Percentiles rank a stretch among this genome's conserved stretches.
phyloP scores from a whole-genome alignment of 2,888 invertebrate species.

The Noctua fimbriata region DNA sequence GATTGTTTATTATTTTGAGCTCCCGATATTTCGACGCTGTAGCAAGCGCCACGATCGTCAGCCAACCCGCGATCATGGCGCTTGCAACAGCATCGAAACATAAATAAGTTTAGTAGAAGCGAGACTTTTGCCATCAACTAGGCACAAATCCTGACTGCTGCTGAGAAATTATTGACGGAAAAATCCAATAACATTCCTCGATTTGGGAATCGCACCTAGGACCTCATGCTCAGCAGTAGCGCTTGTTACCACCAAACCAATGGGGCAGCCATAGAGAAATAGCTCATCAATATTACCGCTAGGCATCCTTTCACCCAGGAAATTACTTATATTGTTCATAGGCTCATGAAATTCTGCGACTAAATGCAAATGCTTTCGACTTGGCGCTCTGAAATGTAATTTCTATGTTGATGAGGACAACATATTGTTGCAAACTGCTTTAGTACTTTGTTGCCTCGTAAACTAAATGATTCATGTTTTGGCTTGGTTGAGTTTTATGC shows the following conservation, averaged over 20 bases:
- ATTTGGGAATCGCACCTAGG: neutral
- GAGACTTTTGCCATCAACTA: neutral
- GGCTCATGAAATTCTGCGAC: slow-evolving; percentile 30
- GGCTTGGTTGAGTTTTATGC: neutral
- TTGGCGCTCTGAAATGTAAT: slow-evolving; percentile 40
- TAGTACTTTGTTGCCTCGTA: slow-evolving; percentile 3
- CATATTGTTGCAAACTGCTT: slow-evolving; percentile 23
- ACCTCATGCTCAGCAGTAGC: neutral
- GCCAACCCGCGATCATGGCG: no score
- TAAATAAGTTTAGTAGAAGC: no score
- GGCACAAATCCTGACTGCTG: neutral
- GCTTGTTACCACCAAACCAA: neutral
- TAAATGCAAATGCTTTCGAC: slow-evolving; percentile 41
- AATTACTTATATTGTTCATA: slow-evolving; percentile 32
- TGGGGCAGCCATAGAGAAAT: neutral
- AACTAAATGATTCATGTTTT: slow-evolving; percentile 7
- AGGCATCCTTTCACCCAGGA: neutral
- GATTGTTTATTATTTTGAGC: no score
- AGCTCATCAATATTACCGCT: slow-evolving; percentile 11
- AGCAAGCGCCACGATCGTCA: no score
- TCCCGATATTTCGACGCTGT: no score
- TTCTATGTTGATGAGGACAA: slow-evolving; percentile 45
- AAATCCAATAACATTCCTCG: neutral
- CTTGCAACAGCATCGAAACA: no score
- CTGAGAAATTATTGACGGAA: neutral